Conservation (phyloP, 2,888 invertebrate genomes). For the Amphipoea oculea region DNA sequence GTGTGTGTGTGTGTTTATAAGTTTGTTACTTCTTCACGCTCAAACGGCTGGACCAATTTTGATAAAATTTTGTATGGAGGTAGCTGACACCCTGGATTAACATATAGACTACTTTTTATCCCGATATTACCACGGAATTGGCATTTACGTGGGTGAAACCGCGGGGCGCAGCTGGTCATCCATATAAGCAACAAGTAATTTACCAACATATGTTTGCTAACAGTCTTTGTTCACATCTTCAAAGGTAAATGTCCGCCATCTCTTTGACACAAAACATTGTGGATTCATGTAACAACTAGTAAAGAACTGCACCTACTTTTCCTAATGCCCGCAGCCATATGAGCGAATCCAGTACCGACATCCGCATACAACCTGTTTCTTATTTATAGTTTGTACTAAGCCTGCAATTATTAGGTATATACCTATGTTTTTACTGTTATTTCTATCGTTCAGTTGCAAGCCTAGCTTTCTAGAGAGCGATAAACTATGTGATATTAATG, state of each 20-base stretch:
- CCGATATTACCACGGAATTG: too few species aligned
- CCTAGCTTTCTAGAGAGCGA: slow-evolving; percentile 46
- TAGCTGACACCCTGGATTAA: too few species aligned
- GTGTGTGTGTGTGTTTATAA: too few species aligned
- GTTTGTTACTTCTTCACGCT: too few species aligned
- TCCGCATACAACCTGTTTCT: slow-evolving; percentile 47
- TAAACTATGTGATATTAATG: slow-evolving; percentile 40
- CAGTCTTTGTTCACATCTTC: not conserved
- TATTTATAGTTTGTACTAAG: slow-evolving; percentile 45
- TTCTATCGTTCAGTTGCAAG: slow-evolving; percentile 22
- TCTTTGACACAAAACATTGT: not conserved
- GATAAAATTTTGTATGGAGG: too few species aligned
- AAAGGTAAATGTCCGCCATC: not conserved
- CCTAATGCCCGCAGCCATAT: not conserved
- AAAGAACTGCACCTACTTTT: slow-evolving; percentile 18
- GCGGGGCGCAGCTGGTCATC: not conserved
- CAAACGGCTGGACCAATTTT: too few species aligned
- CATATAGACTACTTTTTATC: too few species aligned
- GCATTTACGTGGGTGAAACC: too few species aligned
- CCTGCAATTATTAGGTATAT: slow-evolving; percentile 33
- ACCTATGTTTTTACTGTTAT: slow-evolving; percentile 33
- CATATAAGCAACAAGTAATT: not conserved
- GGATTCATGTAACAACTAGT: not conserved
- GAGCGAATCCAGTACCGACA: slow-evolving; percentile 17
- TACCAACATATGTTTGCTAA: too few species aligned